Base-by-base conservation (phyloP, 2,888 invertebrate species). In the Leptinotarsa juncta region DNA sequence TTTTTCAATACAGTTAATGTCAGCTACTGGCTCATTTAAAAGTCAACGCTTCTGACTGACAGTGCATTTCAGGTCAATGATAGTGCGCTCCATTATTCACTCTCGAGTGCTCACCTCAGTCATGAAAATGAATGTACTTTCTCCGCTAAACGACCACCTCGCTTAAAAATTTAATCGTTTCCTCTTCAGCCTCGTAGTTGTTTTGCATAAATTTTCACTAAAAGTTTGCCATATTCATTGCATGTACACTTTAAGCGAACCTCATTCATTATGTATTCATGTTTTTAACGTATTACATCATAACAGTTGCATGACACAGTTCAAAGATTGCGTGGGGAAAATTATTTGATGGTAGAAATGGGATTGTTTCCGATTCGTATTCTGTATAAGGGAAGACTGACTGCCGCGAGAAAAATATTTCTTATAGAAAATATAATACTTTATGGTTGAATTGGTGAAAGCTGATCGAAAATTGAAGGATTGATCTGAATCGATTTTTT, bases 171-270 rank as follows among this genome's bases (percentile, higher is more conserved):
- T 62, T 62, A 62, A 62, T 62, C 26, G 62, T 42, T 32, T 62
- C 32, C 62, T 62, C 62, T 62, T 62, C 32, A 42, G 62, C 32
- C 26, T n/a, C n/a, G 32, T 16, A 32, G 62, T 32, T n/a, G 62
- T 62, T 62, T 62, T 62, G 62, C 62, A 62, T 62, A 62, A 26
- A 62, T 62, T 62, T 62, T 42, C 62, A 62, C 62, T 62, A n/a
- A n/a, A 42, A 62, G 62, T 62, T 62, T 42, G 62, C 62, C 15
- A 62, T 62, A 62, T 62, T 62, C 62, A 62, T 32, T 16, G 62
- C 62, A 62, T 62, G 62, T n/a, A 62, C 32, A 62, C 16, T 15
- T 26, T 32, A 62, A 62, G 26, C 62, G 32, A 62, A 62, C 26
- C 62, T 32, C 62, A 26, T 62, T 62, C 62, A 62, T 62, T 42